phyloP scores from a whole-genome alignment of 2,888 invertebrate species.

The Mythimna loreyi region DNA sequence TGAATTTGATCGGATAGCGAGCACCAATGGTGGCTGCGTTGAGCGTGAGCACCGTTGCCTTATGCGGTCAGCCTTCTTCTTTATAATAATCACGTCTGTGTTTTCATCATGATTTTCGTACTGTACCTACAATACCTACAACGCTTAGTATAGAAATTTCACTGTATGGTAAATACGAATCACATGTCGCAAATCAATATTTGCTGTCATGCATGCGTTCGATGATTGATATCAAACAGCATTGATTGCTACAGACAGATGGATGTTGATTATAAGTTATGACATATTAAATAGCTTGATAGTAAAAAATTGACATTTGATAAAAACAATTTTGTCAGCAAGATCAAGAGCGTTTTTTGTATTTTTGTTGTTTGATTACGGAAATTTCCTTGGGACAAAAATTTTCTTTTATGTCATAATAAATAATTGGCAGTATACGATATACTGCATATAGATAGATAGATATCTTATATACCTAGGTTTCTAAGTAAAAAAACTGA shows the following conservation, averaged over 20 bases:
- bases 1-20: too few relatives aligned
- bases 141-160: background rate
- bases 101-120: too few relatives aligned
- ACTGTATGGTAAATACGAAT: background rate
- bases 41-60: too few relatives aligned
- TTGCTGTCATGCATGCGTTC: background rate
- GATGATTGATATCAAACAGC: background rate
- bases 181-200: background rate
- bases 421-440: conserved; percentile 7
- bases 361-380: too few relatives aligned
- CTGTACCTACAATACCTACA: background rate
- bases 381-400: background rate
- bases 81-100: too few relatives aligned
- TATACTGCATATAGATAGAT: too few relatives aligned
- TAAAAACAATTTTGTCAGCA: background rate
- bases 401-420: background rate
- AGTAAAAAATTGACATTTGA: background rate
- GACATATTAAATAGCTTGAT: background rate
- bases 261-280: background rate
- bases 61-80: too few relatives aligned
- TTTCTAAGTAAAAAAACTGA: conserved; percentile 24
- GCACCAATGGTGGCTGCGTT: too few relatives aligned
- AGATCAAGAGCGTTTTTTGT: too few relatives aligned
- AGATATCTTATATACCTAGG: too few relatives aligned
- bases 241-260: background rate